Conservation (phyloP, 2,888 invertebrate genomes). For the Micoletzkya japonica region DNA sequence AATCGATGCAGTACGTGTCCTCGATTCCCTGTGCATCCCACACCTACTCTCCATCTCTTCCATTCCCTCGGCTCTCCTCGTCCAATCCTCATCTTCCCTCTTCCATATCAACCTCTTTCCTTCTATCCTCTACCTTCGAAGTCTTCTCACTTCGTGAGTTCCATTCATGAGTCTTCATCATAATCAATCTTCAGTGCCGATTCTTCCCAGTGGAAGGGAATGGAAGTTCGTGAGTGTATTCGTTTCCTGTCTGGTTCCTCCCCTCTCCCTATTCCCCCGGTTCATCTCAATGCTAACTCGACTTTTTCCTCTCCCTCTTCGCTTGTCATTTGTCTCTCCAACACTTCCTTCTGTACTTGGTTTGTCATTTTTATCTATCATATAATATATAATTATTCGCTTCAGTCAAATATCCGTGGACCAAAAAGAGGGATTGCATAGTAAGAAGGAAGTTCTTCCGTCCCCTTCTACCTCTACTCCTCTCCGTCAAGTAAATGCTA, state of each 20-base stretch:
- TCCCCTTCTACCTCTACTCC: no score
- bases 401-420: no score
- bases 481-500: no score
- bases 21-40: constrained; percentile 2
- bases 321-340: no score
- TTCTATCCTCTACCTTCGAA: not conserved
- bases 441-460: no score
- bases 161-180: not conserved
- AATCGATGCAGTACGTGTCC: not conserved
- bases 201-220: constrained; percentile 11
- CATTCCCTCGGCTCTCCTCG: not conserved
- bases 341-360: no score
- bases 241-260: not conserved
- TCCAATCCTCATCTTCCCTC: not conserved
- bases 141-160: not conserved
- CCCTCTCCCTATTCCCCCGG: not conserved
- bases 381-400: no score
- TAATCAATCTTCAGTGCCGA: not conserved
- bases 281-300: constrained; percentile 1
- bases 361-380: no score
- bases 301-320: no score
- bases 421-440: no score
- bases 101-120: not conserved
- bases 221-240: constrained; percentile 5
- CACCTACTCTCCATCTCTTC: not conserved